phyloP scores from a whole-genome alignment of 2,888 invertebrate species.

The Hanleya hanleyi region DNA sequence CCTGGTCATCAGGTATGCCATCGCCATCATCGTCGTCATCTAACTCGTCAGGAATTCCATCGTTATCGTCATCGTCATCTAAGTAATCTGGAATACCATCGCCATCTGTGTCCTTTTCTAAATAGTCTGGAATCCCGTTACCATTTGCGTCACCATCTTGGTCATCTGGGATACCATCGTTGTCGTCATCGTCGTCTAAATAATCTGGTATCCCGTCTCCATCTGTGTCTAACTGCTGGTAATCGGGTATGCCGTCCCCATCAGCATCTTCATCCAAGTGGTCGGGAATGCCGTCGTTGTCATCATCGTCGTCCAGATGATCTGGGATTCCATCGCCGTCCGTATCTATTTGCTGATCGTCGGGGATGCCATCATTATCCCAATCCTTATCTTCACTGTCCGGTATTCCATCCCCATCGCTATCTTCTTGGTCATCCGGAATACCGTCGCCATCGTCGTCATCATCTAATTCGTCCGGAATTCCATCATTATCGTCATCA shows the following conservation, averaged over 20 bases:
- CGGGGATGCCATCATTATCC: constrained; percentile 39
- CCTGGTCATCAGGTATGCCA: constrained; percentile 56
- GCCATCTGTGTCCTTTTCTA: constrained; percentile 58
- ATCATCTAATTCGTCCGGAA: constrained; percentile 61
- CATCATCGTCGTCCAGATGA: constrained; percentile 43
- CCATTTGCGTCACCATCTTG: constrained; percentile 61
- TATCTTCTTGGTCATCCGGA: constrained; percentile 45
- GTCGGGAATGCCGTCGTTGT: constrained; percentile 55
- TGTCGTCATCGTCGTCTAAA: constrained; percentile 44
- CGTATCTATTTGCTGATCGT: constrained; percentile 38
- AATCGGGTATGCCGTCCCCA: constrained; percentile 57
- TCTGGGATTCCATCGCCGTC: constrained; percentile 64
- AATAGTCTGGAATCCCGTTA: constrained; percentile 63
- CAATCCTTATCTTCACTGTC: constrained; percentile 47
- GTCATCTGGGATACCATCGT: constrained; percentile 49
- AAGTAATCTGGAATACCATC: constrained; percentile 63
- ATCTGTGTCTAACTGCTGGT: constrained; percentile 37
- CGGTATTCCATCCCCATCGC: constrained; percentile 44
- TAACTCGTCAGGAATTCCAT: constrained; percentile 62
- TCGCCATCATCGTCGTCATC: constrained; percentile 62
- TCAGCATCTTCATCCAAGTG: constrained; percentile 54
- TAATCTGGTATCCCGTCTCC: constrained; percentile 58
- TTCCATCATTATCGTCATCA: constrained; percentile 60
- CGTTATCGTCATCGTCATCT: constrained; percentile 60
- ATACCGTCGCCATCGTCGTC: constrained; percentile 62